Evolutionary conservation across 2,113 vertebrate genomes (phyloP), one percentile per base, ranked within the genome.

Genomic region (Echinops telfairi): DNA sequence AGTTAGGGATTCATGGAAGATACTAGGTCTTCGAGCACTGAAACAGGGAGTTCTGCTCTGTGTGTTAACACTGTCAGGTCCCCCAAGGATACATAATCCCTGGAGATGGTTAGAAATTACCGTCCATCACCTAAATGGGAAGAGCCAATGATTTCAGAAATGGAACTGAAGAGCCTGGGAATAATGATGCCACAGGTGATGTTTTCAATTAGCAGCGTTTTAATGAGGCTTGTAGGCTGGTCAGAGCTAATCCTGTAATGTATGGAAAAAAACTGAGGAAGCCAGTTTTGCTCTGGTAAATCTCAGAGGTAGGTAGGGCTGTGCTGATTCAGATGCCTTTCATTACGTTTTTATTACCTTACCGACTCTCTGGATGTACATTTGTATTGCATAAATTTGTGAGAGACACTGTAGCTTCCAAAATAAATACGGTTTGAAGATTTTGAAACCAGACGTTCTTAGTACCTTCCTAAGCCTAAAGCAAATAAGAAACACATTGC

Each of bases 181-280:
- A 36, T 95, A 93, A 93, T 93, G 91, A 93, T 94, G 91, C 88
- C 92, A 93, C 96, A 95, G 86, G 92, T 94, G 94, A 95, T 86
- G 19, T 93, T 95, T 96, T 92, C 73, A 95, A 88, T 95, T 96
- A 96, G 85, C 71, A 93, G 58, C 66, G 40, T 78, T 89, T 94
- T 95, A 96, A 97, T 95, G 85, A 94, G 94, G 58, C 91, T 94
- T 83, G n/a, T 92, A 78, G 86, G n/a, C 75, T 92, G 78, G 47
- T 88, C 60, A 87, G 22, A 93, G 66, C 87, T 95, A 95, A 95
- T 96, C 94, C 92, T 92, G 6, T 94, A 78, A 93, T 93, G 43
- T 77, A 90, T 82, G 92, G 94, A 84, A 88, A 83, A 92, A 88
- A 82, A 36, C 86, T 66, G 77, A 90, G 40, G 94, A 87, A 86